phyloP scores from a whole-genome alignment of 1,140 invertebrate genomes.

The Lineus longissimus region DNA sequence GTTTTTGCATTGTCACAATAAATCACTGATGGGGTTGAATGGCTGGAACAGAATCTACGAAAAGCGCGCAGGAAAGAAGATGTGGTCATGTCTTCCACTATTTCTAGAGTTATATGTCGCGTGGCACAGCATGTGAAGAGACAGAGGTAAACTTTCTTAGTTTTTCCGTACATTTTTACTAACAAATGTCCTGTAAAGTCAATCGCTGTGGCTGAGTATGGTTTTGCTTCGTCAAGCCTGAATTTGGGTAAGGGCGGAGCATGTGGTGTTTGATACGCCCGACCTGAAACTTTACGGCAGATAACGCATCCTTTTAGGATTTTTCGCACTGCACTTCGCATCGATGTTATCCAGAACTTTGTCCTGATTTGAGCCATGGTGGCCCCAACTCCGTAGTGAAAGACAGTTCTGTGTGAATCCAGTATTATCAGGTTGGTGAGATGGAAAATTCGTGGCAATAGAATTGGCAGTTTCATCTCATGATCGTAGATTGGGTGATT shows the following conservation, averaged over 20 bases:
- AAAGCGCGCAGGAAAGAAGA: background rate
- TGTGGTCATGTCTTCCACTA: background rate
- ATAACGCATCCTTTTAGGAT: background rate
- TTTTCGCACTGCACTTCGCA: background rate
- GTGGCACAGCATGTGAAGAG: background rate
- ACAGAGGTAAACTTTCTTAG: background rate
- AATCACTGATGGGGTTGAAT: background rate
- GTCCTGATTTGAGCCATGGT: background rate
- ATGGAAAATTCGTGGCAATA: background rate
- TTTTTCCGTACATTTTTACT: background rate
- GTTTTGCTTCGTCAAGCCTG: background rate
- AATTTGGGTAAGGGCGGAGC: background rate
- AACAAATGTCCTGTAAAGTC: background rate
- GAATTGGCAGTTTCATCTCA: background rate
- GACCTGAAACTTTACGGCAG: background rate
- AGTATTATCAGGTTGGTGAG: background rate
- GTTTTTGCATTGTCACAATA: constrained; percentile 2
- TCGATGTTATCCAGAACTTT: background rate
- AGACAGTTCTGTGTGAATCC: background rate
- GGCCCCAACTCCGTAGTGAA: background rate
- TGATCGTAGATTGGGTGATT: background rate
- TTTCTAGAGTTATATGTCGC: background rate
- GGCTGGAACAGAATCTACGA: background rate
- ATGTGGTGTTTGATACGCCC: background rate
- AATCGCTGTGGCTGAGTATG: background rate